Evolutionary conservation across 2,888 invertebrate species (phyloP), one percentile per base, ranked within the genome.

Genomic region (Tenthredo livida): DNA sequence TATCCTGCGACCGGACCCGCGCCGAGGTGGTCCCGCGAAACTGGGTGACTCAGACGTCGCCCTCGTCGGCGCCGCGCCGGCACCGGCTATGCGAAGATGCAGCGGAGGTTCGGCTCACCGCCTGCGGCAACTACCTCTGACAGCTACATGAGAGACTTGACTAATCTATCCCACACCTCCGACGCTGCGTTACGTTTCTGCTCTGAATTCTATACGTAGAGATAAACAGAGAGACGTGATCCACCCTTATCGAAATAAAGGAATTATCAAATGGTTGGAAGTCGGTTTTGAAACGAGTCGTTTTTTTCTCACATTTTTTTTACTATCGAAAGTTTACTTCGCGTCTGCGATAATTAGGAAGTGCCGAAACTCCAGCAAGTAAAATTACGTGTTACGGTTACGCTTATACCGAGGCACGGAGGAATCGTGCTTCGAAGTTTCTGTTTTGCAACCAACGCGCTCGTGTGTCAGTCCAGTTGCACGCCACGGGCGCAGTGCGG

Each of bases 131-230:
- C 89, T 91, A 90, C 89, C 91, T 90, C 91, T 90, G 90, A 90
- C 90, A 89, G 89, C 86, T 80, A 80, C 86, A 88, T 88, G 90
- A 86, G 88, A 89, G 87, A 88, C 89, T 88, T 88, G 90, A 90
- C 89, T 91, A 91, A 91, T 91, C 90, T 90, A 90, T 91, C 88
- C 91, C 90, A 90, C 91, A 90, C 90, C 90, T 91, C 86, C 86
- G 86, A 87, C 86, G 86, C 87, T 86, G 86, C 85, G 61, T 87
- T 86, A 85, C 85, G 61, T 6, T 67, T 4, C 17, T 25, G 58
- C 9, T 17, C 17, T 37, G 70, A 33, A n/a, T 37, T 17, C 17
- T 17, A 9, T 21, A n/a, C 2, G 21, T 43, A 15, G 47, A 47
- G 47, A 15, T 47, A 47, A 15, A 47, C 15, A 12, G 47, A 47